These are phyloP conservation scores for Mustelus asterias DNA, from an alignment of 2,113 vertebrate genomes.

Conservation along the genomic window DNA sequence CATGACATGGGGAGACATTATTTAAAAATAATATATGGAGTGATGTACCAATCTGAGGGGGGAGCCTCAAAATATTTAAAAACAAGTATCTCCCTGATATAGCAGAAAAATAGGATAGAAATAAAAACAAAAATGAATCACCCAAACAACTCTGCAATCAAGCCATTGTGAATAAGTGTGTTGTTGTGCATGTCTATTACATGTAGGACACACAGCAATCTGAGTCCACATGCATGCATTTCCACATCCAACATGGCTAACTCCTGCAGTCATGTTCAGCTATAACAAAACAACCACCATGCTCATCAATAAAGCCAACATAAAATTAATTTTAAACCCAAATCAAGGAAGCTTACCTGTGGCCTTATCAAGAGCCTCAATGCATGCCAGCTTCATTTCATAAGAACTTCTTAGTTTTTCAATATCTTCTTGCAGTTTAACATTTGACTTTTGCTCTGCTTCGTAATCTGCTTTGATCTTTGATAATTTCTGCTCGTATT, in stretches of 20 bases:
- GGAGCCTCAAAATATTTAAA: not conserved
- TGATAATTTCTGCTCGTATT: slow-evolving; percentile 69
- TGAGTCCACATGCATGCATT: not conserved
- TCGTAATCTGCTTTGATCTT: slow-evolving; percentile 68
- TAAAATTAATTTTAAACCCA: not conserved
- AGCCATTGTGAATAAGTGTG: not conserved
- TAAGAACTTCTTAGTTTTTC: slow-evolving; percentile 63
- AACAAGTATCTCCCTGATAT: not conserved
- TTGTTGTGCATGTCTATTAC: not conserved
- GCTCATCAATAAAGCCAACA: not conserved
- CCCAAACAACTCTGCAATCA: not conserved
- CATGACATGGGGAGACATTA: not conserved
- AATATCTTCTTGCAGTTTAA: slow-evolving; percentile 72
- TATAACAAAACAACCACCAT: not conserved
- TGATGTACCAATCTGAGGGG: not conserved
- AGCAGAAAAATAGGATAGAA: not conserved
- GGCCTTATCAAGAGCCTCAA: not conserved
- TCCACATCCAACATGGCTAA: not conserved
- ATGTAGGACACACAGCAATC: not conserved
- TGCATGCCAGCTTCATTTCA: slow-evolving; percentile 57
- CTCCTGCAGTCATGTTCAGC: not conserved
- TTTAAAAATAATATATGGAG: not conserved
- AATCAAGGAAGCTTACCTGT: not conserved
- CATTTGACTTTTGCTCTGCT: slow-evolving; percentile 68
- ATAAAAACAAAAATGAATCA: not conserved